phyloP scores from a whole-genome alignment of 92 coral and sea anemone genomes.

The Zoanthus solanderi region DNA sequence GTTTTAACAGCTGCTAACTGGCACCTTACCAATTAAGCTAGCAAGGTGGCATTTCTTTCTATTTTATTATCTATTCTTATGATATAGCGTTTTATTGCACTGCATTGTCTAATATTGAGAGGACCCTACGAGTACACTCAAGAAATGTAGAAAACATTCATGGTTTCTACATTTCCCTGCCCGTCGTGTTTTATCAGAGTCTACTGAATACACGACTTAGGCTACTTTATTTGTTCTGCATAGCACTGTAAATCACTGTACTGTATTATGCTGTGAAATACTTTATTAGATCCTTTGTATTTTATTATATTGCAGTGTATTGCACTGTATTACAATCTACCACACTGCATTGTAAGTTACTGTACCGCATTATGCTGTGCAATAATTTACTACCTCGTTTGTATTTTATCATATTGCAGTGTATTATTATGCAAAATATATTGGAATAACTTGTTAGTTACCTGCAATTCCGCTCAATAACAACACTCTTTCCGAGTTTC shows the following conservation, averaged over 20 bases:
- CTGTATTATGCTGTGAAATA: too few relatives aligned
- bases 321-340: not conserved
- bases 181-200: too few relatives aligned
- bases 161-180: too few relatives aligned
- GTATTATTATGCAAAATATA: not conserved
- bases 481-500: constrained; percentile 19
- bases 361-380: not conserved
- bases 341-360: not conserved
- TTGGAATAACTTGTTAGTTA: not conserved
- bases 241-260: too few relatives aligned
- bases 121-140: too few relatives aligned
- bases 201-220: too few relatives aligned
- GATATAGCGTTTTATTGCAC: not conserved
- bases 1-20: too few relatives aligned
- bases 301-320: not conserved
- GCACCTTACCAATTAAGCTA: too few relatives aligned
- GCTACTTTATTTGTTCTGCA: too few relatives aligned
- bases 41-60: too few relatives aligned
- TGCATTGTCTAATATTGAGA: not conserved
- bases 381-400: not conserved
- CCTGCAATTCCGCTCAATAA: constrained; percentile 36
- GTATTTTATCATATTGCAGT: not conserved
- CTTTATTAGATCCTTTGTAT: not conserved
- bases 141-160: too few relatives aligned
- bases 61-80: not conserved